A percentile compares a stretch with the other conserved stretches of the same genome.
Conservation (phyloP, 2,113 vertebrate species). For the Tragelaphus scriptus region DNA sequence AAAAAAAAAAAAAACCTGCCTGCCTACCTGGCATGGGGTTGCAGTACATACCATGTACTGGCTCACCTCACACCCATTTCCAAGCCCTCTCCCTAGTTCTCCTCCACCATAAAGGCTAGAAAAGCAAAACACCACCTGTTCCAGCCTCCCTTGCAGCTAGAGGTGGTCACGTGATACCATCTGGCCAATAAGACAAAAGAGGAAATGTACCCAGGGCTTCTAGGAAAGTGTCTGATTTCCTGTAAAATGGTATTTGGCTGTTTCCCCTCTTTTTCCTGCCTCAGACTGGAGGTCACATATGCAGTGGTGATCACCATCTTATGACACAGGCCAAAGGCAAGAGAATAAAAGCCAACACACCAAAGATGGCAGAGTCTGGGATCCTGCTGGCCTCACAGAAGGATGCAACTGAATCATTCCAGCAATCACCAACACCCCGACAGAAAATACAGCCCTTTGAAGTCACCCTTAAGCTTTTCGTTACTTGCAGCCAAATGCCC, state of each 20-base stretch:
- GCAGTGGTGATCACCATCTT: neutral
- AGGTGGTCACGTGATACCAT: neutral
- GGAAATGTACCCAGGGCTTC: neutral
- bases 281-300: neutral
- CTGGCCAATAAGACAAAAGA: neutral
- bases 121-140: neutral
- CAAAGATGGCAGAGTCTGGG: neutral
- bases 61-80: neutral
- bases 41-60: fast-evolving
- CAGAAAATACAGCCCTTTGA: neutral
- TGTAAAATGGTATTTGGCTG: neutral
- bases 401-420: neutral
- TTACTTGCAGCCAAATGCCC: neutral
- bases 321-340: neutral
- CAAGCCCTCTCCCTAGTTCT: neutral
- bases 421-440: neutral
- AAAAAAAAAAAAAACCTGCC: neutral
- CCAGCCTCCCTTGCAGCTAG: neutral
- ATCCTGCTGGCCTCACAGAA: neutral
- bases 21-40: neutral
- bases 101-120: neutral
- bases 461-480: neutral
- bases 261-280: neutral
- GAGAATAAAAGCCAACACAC: neutral
- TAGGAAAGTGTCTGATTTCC: neutral